Percentiles rank a stretch among this genome's conserved stretches.
phyloP scores from a whole-genome alignment of 2,113 vertebrate species.

The Willisornis vidua region DNA sequence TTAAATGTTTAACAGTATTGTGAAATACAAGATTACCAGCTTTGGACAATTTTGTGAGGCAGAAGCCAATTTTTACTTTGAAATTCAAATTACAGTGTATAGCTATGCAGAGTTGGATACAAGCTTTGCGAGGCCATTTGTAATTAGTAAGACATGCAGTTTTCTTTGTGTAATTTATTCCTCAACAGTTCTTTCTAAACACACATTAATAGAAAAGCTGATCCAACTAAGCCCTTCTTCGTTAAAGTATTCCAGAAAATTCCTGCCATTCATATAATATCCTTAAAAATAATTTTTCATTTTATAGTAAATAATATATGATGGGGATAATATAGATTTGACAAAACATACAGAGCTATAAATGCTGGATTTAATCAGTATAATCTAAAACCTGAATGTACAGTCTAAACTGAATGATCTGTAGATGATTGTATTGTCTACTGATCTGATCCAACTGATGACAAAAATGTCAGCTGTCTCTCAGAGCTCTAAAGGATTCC shows the following conservation, averaged over 20 bases:
- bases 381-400: not conserved
- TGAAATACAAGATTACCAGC: not conserved
- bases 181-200: not conserved
- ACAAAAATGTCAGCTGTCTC: not conserved
- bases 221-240: not conserved
- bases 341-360: not conserved
- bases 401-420: not conserved
- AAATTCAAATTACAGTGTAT: not conserved
- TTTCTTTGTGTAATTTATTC: not conserved
- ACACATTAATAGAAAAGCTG: not conserved
- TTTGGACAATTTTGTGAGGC: not conserved
- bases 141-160: not conserved
- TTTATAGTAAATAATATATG: not conserved
- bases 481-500: not conserved
- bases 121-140: not conserved
- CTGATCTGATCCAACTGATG: not conserved
- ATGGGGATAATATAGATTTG: not conserved
- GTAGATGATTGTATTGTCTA: not conserved
- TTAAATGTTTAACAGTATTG: not conserved
- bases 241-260: not conserved
- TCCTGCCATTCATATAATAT: not conserved
- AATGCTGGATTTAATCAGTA: not conserved
- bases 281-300: not conserved
- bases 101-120: not conserved
- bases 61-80: not conserved